Conservation (phyloP, 2,797 vertebrate genomes). For the Phylloscopus collybita region DNA sequence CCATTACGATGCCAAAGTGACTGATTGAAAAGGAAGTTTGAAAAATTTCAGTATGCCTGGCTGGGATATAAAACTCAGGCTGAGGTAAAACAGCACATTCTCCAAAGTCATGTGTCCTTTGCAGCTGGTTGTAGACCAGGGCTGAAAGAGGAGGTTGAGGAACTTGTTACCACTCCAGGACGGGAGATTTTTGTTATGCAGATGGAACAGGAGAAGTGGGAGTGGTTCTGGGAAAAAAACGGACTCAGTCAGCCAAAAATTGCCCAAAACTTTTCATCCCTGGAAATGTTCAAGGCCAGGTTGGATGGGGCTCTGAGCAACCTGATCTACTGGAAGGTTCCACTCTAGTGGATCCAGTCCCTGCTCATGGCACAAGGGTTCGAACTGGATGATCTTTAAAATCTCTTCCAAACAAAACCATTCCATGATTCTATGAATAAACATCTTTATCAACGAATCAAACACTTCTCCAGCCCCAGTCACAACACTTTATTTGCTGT, state of each 20-base stretch:
- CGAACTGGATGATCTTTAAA: not conserved
- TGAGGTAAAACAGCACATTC: not conserved
- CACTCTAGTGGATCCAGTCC: no score
- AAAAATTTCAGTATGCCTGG: conserved; percentile 1
- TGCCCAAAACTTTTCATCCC: not conserved
- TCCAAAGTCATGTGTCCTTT: not conserved
- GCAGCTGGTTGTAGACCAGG: not conserved
- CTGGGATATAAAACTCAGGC: conserved; percentile 19
- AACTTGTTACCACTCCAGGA: not conserved
- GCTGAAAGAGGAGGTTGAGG: not conserved
- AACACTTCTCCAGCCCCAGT: not conserved
- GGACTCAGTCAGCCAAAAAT: not conserved
- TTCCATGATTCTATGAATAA: not conserved
- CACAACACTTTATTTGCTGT: not conserved
- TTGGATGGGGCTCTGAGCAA: not conserved
- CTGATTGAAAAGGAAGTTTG: conserved; percentile 40
- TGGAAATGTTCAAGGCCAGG: not conserved
- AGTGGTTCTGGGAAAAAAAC: not conserved
- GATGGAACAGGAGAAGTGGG: not conserved
- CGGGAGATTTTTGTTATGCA: not conserved
- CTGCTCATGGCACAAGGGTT: not conserved
- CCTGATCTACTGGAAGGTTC: not conserved
- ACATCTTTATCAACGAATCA: not conserved
- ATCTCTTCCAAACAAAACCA: not conserved
- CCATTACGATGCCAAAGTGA: conserved; percentile 9